Percentiles rank a stretch among this genome's conserved stretches.
Conservation (phyloP, 92 coral and sea anemone species). For the Zoanthus sociatus region DNA sequence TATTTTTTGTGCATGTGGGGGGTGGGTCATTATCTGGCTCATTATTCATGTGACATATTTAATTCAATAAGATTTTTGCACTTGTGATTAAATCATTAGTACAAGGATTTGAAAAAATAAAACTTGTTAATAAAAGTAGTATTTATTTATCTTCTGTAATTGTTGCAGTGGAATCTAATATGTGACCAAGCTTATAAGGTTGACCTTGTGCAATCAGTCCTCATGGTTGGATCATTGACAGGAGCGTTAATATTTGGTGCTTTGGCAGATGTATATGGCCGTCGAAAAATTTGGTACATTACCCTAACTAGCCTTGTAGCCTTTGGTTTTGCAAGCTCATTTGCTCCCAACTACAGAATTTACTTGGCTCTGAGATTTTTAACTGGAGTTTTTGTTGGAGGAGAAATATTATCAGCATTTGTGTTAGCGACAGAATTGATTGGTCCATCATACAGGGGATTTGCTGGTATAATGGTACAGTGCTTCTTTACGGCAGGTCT, state of each 20-base stretch:
- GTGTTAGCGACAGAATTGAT: slow-evolving; percentile 94
- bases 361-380: slow-evolving; percentile 77
- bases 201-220: slow-evolving; percentile 85
- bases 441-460: slow-evolving; percentile 96
- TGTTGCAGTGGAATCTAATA: slow-evolving; percentile 89
- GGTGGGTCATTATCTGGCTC: too few species aligned
- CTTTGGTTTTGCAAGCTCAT: slow-evolving; percentile 93
- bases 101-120: too few species aligned
- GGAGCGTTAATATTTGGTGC: slow-evolving; percentile 93
- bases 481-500: slow-evolving; percentile 96
- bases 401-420: slow-evolving; percentile 91
- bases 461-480: slow-evolving; percentile 91
- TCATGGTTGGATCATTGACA: slow-evolving; percentile 87
- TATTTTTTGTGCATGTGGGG: too few species aligned
- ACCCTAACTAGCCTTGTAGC: slow-evolving; percentile 82
- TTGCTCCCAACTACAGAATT: slow-evolving; percentile 83
- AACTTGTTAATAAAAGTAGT: too few species aligned
- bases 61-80: too few species aligned
- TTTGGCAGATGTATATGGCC: slow-evolving; percentile 89
- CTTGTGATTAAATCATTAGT: too few species aligned
- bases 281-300: slow-evolving; percentile 91
- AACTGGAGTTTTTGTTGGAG: slow-evolving; percentile 94
- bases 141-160: neutral
- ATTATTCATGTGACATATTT: too few species aligned
- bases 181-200: slow-evolving; percentile 95